Conservation (phyloP, 2,797 vertebrate genomes). For the Anolis apletophallus region DNA sequence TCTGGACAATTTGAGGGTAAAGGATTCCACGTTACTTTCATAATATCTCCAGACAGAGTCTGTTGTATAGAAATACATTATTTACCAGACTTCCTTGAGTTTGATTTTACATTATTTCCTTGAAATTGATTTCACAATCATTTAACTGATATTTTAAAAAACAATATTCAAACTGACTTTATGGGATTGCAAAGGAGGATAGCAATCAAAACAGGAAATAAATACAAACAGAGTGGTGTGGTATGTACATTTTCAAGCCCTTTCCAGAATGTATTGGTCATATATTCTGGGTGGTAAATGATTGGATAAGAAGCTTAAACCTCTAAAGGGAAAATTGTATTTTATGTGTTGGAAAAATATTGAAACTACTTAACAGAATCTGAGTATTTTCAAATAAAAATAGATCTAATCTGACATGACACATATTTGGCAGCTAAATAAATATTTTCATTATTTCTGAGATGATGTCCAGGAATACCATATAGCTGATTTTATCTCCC, state of each 20-base stretch:
- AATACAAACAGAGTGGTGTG: neutral
- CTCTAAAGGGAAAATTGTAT: neutral
- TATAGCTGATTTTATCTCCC: neutral
- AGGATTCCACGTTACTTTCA: neutral
- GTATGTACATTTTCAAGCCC: neutral
- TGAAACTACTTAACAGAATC: neutral
- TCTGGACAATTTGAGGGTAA: no score
- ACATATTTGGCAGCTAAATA: neutral
- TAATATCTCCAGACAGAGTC: neutral
- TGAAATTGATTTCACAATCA: neutral
- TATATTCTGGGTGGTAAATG: neutral
- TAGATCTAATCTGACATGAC: neutral
- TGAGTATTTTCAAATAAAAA: neutral
- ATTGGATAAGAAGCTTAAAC: neutral
- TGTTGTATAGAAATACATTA: no score
- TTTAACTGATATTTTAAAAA: neutral
- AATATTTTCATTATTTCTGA: constrained; percentile 2
- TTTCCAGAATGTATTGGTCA: neutral
- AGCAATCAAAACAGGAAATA: neutral
- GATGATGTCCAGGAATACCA: neutral
- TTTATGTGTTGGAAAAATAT: neutral
- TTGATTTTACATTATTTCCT: neutral
- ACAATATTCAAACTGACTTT: neutral
- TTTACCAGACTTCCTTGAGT: no score
- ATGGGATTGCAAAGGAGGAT: neutral